Conservation (phyloP, 1,140 invertebrate genomes). For the Lethocerus indicus region DNA sequence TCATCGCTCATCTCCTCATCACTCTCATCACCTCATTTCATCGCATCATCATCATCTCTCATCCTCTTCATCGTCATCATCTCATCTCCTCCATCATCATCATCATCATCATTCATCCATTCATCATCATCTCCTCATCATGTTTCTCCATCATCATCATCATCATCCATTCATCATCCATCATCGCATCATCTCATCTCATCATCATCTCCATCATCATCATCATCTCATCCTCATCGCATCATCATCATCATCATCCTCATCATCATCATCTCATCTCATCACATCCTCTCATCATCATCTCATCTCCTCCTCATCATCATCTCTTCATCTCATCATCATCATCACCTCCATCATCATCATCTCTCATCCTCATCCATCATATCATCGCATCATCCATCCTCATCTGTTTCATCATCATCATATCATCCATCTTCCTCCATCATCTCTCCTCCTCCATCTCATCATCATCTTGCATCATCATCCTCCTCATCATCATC, state of each 20-base stretch:
- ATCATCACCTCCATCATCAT: not conserved
- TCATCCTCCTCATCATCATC: not conserved
- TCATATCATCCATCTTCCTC: conserved; percentile 6
- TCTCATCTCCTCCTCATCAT: not conserved
- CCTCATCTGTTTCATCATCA: not conserved
- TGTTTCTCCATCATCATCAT: conserved; percentile 5
- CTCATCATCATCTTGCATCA: not conserved
- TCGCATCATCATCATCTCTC: not conserved
- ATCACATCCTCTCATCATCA: not conserved
- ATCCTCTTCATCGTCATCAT: conserved; percentile 4
- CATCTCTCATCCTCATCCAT: not conserved
- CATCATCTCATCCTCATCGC: not conserved
- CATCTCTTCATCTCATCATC: not conserved
- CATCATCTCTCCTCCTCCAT: conserved; percentile 3
- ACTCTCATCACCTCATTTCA: not conserved
- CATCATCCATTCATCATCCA: not conserved
- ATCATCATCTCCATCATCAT: not conserved
- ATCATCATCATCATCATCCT: not conserved
- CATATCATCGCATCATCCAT: not conserved
- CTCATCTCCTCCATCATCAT: conserved; percentile 1
- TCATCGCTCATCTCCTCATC: not conserved
- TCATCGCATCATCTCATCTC: not conserved
- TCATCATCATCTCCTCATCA: not conserved
- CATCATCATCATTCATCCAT: not conserved
- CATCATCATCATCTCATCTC: not conserved